These are phyloP conservation scores for Hystrix cristata DNA, from an alignment of 2,113 vertebrate species.

Conservation along the genomic window DNA sequence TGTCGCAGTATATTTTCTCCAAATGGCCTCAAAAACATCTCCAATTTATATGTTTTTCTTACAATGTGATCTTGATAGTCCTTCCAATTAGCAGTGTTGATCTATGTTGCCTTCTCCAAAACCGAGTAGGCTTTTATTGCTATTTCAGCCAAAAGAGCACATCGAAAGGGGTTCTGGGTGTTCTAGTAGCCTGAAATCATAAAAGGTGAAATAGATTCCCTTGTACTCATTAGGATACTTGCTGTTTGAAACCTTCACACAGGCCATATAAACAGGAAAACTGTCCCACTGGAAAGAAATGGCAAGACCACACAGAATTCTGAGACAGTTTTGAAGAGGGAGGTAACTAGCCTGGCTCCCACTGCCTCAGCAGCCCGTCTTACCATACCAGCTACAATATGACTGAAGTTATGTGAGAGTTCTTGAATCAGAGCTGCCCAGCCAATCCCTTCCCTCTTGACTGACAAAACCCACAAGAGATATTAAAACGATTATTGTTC, in stretches of 20 bases:
- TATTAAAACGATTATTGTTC: neutral
- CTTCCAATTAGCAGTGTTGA: neutral
- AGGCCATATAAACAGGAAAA: neutral
- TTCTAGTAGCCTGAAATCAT: neutral
- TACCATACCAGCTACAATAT: neutral
- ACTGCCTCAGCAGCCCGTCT: neutral
- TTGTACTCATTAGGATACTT: neutral
- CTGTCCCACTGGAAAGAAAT: neutral
- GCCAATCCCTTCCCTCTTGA: neutral
- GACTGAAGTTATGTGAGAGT: neutral
- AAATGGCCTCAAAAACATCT: neutral
- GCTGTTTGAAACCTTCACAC: neutral
- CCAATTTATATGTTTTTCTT: neutral
- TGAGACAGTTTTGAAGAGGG: neutral
- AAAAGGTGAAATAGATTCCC: neutral
- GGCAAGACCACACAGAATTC: neutral
- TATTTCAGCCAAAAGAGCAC: neutral
- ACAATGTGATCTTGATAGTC: neutral
- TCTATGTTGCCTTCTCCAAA: neutral
- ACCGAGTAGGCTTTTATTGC: neutral
- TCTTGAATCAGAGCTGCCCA: neutral
- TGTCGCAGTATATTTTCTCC: neutral
- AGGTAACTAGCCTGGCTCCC: neutral
- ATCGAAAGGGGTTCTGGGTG: neutral
- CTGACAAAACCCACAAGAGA: neutral